Evolutionary conservation across 2,797 vertebrate genomes (phyloP).

Genomic region (Sebastes vulpes): DNA sequence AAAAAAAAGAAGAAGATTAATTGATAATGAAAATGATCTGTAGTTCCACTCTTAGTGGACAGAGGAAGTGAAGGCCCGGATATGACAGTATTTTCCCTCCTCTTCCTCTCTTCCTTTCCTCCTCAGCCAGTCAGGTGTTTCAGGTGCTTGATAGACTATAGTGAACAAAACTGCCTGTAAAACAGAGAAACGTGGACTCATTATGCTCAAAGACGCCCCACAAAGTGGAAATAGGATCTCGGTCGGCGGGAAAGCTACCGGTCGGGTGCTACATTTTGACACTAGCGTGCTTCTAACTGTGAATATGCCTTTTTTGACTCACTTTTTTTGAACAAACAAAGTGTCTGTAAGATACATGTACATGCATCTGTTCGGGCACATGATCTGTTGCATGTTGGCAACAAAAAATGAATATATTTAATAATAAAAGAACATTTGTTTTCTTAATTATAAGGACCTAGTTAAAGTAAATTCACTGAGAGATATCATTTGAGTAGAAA

Average conservation of each 20-base stretch:
- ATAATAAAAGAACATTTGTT: conserved; percentile 8
- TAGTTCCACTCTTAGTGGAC: background rate
- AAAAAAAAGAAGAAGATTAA: background rate
- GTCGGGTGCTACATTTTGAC: conserved; percentile 60
- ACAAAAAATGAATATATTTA: conserved; percentile 28
- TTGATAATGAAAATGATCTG: background rate
- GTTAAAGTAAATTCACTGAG: conserved; percentile 4
- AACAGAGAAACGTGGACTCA: background rate
- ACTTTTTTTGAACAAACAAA: conserved; percentile 51
- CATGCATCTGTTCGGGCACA: conserved; percentile 21
- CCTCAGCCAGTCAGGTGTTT: background rate
- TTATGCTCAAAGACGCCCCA: background rate
- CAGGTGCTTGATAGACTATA: conserved; percentile 6
- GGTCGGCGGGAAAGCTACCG: conserved; percentile 2
- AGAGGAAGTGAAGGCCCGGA: background rate
- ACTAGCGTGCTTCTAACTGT: conserved; percentile 65
- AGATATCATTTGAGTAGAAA: conserved; percentile 2
- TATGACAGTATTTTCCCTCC: background rate
- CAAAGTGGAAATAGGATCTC: background rate
- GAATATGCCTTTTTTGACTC: conserved; percentile 66
- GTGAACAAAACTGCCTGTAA: conserved; percentile 44
- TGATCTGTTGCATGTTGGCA: conserved; percentile 29
- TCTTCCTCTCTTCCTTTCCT: background rate
- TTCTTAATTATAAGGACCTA: conserved; percentile 12
- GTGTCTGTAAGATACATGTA: conserved; percentile 14